A percentile compares a stretch with the other conserved stretches of the same genome.
Evolutionary conservation across 1,140 invertebrate species (phyloP).

Genomic region (Galendromus occidentalis): DNA sequence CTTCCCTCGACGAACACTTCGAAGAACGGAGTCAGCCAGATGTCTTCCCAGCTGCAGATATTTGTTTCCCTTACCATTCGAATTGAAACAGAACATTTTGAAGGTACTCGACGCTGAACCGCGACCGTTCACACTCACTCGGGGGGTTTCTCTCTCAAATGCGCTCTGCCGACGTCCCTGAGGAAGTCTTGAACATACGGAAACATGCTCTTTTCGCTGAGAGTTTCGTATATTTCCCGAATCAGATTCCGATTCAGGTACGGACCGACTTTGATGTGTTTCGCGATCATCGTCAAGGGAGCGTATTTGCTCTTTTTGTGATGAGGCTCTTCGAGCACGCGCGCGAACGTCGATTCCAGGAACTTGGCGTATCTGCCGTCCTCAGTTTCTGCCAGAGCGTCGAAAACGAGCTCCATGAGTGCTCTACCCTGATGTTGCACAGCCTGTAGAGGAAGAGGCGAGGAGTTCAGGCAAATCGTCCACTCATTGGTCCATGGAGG

Average conservation of each 20-base stretch:
- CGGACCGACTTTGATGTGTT: neutral
- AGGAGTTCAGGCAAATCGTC: neutral
- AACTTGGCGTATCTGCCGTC: neutral
- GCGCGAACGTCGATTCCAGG: neutral
- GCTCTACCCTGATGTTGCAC: slow-evolving; percentile 3
- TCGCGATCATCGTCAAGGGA: neutral
- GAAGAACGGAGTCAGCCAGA: neutral
- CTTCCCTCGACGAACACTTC: neutral
- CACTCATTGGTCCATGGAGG: neutral
- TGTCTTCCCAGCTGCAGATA: neutral
- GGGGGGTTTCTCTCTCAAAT: neutral
- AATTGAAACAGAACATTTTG: too few species aligned
- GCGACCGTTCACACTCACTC: neutral
- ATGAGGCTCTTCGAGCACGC: neutral
- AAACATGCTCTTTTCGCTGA: neutral
- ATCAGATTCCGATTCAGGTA: neutral
- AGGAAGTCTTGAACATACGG: neutral
- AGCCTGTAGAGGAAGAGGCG: neutral
- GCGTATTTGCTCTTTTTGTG: neutral
- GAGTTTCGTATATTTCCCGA: neutral
- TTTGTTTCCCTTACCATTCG: too few species aligned
- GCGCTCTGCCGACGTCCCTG: neutral
- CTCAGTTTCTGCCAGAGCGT: neutral
- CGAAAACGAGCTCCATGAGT: neutral
- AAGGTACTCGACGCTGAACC: too few species aligned